Conservation (phyloP, 2,797 vertebrate genomes). For the Ctenopoma multispine region DNA sequence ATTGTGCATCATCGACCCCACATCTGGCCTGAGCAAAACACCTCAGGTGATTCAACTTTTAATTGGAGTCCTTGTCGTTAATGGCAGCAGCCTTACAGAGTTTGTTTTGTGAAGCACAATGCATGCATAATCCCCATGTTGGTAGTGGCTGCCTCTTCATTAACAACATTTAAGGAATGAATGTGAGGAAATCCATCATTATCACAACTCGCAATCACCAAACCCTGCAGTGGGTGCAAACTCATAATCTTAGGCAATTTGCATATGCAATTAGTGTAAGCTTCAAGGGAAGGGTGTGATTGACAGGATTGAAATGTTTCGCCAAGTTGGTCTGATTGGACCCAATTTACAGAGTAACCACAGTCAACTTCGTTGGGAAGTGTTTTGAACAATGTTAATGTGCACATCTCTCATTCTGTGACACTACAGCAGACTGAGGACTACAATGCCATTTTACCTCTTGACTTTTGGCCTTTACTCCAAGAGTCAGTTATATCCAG, state of each 20-base stretch:
- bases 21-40: slow-evolving; percentile 27
- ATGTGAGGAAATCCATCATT: slow-evolving; percentile 70
- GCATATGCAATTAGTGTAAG: slow-evolving; percentile 77
- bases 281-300: slow-evolving; percentile 68
- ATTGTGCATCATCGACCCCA: slow-evolving; percentile 5
- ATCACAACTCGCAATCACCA: slow-evolving; percentile 71
- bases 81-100: slow-evolving; percentile 43
- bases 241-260: slow-evolving; percentile 73
- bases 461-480: slow-evolving; percentile 16
- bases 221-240: slow-evolving; percentile 61
- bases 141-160: slow-evolving; percentile 74
- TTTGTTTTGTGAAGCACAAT: slow-evolving; percentile 59
- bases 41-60: slow-evolving; percentile 32
- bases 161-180: slow-evolving; percentile 60
- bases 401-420: slow-evolving; percentile 11
- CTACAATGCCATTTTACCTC: background rate
- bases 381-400: background rate
- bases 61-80: slow-evolving; percentile 59
- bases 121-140: slow-evolving; percentile 62
- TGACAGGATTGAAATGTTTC: slow-evolving; percentile 63
- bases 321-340: slow-evolving; percentile 53
- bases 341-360: slow-evolving; percentile 44
- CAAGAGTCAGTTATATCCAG: no score
- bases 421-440: slow-evolving; percentile 10
- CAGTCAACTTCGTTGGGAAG: slow-evolving; percentile 15